Evolutionary conservation across 2,888 invertebrate species (phyloP), one percentile per base, ranked within the genome.

Genomic region (Brachyptera risi): DNA sequence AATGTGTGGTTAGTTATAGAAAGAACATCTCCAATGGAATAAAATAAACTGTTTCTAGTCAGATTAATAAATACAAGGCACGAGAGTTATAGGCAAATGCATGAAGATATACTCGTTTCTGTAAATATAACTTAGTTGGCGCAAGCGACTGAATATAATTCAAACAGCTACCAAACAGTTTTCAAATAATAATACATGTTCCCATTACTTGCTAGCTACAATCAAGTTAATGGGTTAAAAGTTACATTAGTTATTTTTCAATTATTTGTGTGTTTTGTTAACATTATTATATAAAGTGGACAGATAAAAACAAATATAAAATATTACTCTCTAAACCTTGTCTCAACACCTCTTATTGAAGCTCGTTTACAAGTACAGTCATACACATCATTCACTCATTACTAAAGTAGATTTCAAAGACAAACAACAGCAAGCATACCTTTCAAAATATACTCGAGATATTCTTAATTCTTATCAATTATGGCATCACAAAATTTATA

Each of bases 31-130:
- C 37, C 26, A 31, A 26, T 31, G 24, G 38, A 37, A 42, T 24
- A 59, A 47, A 60, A 54, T 40, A 60, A 23, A 38, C 27, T 60
- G 19, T 56, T 38, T 60, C 51, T 49, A 60, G 60, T 54, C 31
- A 54, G 51, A 19, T 60, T 60, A n/a, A 60, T 60, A 60, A 60
- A 60, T 60, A 44, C 21, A 60, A 60, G 60, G 60, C 60, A 60
- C 60, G 27, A 44, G 5, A 15, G 21, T 44, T 19, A 21, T 19
- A 44, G 44, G 44, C 44, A 21, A 31, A 19, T 44, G 44, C 17
- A 19, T 44, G 21, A 44, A 11, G 44, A 21, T 19, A 19, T 11
- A 4, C 21, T 44, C 21, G 21, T 11, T 44, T 44, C 44, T 15
- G 19, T 21, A 31, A 31, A 31, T n/a, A 13, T 15, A 15, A 38